Conservation (phyloP, 2,888 invertebrate species). For the Ectemnius cavifrons region DNA sequence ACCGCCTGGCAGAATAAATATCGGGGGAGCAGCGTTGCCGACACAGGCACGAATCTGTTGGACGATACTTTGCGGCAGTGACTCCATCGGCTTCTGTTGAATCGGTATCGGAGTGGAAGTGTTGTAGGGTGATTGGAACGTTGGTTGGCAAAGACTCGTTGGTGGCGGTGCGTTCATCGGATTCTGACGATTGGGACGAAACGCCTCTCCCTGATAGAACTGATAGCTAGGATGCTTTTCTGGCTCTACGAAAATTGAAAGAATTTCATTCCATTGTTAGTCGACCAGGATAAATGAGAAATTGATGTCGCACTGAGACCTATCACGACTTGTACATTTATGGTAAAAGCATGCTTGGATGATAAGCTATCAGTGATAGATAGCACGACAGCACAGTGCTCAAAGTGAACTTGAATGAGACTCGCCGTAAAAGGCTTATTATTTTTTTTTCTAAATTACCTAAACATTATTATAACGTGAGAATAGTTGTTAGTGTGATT, state of each 20-base stretch:
- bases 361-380: too few species aligned
- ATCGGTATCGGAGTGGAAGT: conserved; percentile 10
- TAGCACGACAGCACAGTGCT: too few species aligned
- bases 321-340: too few species aligned
- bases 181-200: conserved; percentile 29
- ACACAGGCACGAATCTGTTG: conserved; percentile 67
- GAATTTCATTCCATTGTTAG: background rate
- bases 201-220: conserved; percentile 39
- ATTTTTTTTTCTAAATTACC: too few species aligned
- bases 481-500: conserved; percentile 11
- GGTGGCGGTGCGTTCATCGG: conserved; percentile 1
- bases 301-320: too few species aligned
- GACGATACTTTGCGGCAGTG: conserved; percentile 55
- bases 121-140: conserved; percentile 15
- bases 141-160: conserved; percentile 19
- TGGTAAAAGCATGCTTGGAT: too few species aligned
- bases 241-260: conserved; percentile 18
- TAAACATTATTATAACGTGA: background rate
- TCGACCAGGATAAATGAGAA: too few species aligned
- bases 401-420: too few species aligned
- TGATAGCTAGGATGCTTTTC: conserved; percentile 36
- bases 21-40: conserved; percentile 54
- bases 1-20: conserved; percentile 69
- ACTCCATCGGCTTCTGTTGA: conserved; percentile 17
- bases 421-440: too few species aligned